These are phyloP conservation scores for Botia kubotai DNA, from an alignment of 2,797 vertebrate species.

Conservation along the genomic window DNA sequence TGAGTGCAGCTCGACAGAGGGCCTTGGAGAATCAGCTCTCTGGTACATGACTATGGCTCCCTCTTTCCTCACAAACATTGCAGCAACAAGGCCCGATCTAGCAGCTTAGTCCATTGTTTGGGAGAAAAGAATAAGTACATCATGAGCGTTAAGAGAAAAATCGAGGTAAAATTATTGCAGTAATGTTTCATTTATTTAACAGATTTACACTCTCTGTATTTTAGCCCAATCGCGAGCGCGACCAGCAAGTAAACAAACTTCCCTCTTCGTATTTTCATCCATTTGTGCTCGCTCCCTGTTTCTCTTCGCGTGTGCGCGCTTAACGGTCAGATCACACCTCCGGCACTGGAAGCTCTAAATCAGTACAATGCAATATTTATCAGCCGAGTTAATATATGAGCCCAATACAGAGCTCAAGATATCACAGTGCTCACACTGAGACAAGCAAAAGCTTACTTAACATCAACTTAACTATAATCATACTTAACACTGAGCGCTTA, in stretches of 20 bases:
- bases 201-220: not conserved
- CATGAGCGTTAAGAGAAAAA: slow-evolving; percentile 13
- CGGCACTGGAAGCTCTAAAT: slow-evolving; percentile 76
- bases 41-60: slow-evolving; percentile 84
- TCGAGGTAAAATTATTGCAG: slow-evolving; percentile 1
- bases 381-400: slow-evolving; percentile 74
- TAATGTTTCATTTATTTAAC: slow-evolving; percentile 37
- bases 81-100: slow-evolving; percentile 56
- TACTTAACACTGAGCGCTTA: slow-evolving; percentile 1
- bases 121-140: not conserved
- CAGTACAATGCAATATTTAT: slow-evolving; percentile 84
- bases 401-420: slow-evolving; percentile 41
- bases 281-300: not conserved
- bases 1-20: slow-evolving; percentile 88
- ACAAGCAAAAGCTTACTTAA: slow-evolving; percentile 33
- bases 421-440: slow-evolving; percentile 45
- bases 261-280: slow-evolving; percentile 39
- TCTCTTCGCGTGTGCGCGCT: slow-evolving; percentile 30
- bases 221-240: not conserved
- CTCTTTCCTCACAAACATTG: slow-evolving; percentile 57
- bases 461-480: too few relatives aligned
- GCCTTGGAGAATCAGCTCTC: slow-evolving; percentile 87
- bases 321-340: slow-evolving; percentile 58
- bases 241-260: slow-evolving; percentile 48
- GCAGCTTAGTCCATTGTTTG: slow-evolving; percentile 35